Evolutionary conservation across 2,797 vertebrate species (phyloP).

Genomic region (Xerus rutilus): DNA sequence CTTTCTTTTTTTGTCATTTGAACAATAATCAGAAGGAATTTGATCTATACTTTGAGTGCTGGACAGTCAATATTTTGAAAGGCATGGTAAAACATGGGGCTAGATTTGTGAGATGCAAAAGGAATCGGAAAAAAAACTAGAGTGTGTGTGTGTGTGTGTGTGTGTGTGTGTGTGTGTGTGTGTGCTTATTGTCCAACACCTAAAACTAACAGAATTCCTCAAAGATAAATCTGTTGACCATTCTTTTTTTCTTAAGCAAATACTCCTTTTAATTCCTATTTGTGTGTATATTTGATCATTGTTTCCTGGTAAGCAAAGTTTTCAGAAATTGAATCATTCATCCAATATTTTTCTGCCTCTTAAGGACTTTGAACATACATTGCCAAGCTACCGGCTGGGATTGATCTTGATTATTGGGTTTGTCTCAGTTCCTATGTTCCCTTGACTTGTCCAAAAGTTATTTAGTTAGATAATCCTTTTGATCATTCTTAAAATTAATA

Average conservation of each 20-base stretch:
- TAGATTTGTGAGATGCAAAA: slow-evolving; percentile 34
- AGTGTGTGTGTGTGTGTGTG: too few relatives aligned
- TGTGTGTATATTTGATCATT: too few relatives aligned
- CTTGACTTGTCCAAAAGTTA: background rate
- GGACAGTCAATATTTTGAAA: slow-evolving; percentile 14
- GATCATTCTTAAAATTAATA: slow-evolving; percentile 57
- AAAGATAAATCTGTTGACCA: background rate
- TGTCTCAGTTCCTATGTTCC: background rate
- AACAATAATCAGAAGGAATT: slow-evolving; percentile 6
- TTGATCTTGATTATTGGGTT: background rate
- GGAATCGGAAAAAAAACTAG: background rate
- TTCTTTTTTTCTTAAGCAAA: too few relatives aligned
- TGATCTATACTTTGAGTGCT: background rate
- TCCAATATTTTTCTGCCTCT: background rate
- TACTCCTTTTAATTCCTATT: too few relatives aligned
- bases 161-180: background rate
- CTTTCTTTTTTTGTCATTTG: background rate
- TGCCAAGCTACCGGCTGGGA: background rate
- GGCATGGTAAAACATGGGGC: background rate
- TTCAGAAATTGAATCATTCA: too few relatives aligned
- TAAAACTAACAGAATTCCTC: background rate
- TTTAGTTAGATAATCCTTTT: background rate
- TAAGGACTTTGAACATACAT: background rate
- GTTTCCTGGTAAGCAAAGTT: too few relatives aligned
- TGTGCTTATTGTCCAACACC: background rate